Conservation (phyloP, 2,797 vertebrate genomes). For the Trachurus trachurus region DNA sequence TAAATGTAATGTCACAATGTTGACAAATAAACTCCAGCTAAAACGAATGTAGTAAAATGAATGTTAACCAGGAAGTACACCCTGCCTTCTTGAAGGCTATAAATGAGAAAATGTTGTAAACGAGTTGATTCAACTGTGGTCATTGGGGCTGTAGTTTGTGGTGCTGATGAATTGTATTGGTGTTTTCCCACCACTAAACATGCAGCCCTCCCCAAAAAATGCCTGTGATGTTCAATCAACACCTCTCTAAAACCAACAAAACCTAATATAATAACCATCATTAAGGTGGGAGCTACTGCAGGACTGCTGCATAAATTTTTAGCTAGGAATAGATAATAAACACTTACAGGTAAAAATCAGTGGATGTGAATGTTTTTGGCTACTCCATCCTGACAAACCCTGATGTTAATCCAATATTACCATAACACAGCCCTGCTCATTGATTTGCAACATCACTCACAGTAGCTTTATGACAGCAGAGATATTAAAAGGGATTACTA, state of each 20-base stretch:
- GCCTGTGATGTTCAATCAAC: not conserved
- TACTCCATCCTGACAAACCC: not conserved
- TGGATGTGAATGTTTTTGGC: constrained; percentile 9
- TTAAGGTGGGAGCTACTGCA: not conserved
- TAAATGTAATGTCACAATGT: not conserved
- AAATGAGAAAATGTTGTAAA: not conserved
- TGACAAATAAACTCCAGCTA: not conserved
- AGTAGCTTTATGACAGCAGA: not conserved
- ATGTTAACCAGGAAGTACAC: too few species aligned
- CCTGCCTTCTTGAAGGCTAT: not conserved
- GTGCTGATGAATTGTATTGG: not conserved
- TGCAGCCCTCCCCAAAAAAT: not conserved
- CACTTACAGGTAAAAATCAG: constrained; percentile 12
- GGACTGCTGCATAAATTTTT: not conserved
- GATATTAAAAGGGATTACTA: constrained; percentile 7
- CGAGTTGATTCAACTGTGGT: not conserved
- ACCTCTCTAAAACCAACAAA: not conserved
- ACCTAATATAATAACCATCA: not conserved
- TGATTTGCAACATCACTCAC: not conserved
- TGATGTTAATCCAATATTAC: constrained; percentile 13
- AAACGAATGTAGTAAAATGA: not conserved
- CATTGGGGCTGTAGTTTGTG: constrained; percentile 1
- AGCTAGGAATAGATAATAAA: not conserved
- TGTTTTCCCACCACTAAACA: not conserved
- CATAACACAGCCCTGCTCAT: not conserved